Percentiles rank a stretch among this genome's conserved stretches.
Conservation (phyloP, 2,888 invertebrate genomes). For the Temnothorax ravouxi region DNA sequence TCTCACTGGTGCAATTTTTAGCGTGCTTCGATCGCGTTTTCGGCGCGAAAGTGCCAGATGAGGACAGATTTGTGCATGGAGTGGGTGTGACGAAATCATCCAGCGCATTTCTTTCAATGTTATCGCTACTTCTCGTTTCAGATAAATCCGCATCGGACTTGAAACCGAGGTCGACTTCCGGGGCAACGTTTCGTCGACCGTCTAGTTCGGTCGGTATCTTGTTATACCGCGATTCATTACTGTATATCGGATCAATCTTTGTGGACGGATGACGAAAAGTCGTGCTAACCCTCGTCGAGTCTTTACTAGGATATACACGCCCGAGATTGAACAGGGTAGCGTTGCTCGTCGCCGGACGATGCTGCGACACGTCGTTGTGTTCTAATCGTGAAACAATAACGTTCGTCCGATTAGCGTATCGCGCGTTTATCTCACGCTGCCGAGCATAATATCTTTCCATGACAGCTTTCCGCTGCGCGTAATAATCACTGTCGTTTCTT, state of each 20-base stretch:
- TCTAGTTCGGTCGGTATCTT: not conserved
- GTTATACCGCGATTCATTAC: not conserved
- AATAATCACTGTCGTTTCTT: constrained; percentile 71
- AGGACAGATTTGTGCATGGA: constrained; percentile 37
- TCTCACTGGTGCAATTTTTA: not conserved
- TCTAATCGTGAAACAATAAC: constrained; percentile 19
- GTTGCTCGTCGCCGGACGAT: constrained; percentile 4
- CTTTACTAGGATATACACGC: not conserved
- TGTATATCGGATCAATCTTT: constrained; percentile 12
- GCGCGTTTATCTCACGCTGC: constrained; percentile 71
- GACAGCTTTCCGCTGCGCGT: constrained; percentile 75
- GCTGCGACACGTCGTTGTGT: not conserved
- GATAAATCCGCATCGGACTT: constrained; percentile 1
- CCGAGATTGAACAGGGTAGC: not conserved
- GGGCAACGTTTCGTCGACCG: not conserved
- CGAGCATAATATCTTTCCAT: constrained; percentile 78
- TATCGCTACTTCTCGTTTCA: constrained; percentile 15
- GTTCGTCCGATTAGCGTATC: constrained; percentile 49
- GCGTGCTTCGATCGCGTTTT: constrained; percentile 4
- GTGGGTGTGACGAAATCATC: constrained; percentile 8
- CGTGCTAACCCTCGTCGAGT: not conserved
- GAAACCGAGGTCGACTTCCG: not conserved
- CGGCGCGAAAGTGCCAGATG: constrained; percentile 22
- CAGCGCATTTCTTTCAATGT: constrained; percentile 27
- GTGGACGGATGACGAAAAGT: not conserved